These are phyloP conservation scores for Acanthornis magna DNA, from an alignment of 2,797 vertebrate species.

Conservation along the genomic window DNA sequence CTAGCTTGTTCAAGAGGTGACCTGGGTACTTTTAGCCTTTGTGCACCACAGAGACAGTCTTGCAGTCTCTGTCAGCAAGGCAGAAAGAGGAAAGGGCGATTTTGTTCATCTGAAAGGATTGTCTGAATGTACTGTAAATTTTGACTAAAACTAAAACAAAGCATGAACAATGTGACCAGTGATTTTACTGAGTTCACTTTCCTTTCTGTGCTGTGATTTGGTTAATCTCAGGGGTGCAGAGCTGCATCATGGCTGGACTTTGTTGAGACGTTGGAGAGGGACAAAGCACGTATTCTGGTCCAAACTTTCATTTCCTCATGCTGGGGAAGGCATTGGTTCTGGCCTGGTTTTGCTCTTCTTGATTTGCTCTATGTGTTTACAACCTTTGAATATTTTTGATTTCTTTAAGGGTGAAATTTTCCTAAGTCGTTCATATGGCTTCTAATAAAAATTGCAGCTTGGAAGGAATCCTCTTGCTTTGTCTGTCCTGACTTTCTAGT, in stretches of 20 bases:
- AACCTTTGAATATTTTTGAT: background rate
- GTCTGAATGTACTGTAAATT: background rate
- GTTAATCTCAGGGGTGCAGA: background rate
- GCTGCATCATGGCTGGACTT: background rate
- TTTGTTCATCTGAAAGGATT: background rate
- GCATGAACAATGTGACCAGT: background rate
- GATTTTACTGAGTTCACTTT: background rate
- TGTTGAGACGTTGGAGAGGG: background rate
- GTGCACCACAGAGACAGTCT: rapidly evolving
- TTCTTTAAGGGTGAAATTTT: background rate
- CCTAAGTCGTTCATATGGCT: background rate
- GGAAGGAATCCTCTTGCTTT: background rate
- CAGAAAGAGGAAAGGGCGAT: background rate
- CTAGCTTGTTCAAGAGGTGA: background rate
- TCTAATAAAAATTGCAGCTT: background rate
- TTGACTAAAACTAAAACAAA: background rate
- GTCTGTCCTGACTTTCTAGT: background rate
- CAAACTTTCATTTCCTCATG: background rate
- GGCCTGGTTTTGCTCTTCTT: background rate
- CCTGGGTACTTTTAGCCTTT: background rate
- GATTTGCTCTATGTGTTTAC: background rate
- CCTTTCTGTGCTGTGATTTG: background rate
- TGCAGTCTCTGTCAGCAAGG: background rate
- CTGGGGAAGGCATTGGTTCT: background rate
- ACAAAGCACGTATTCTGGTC: background rate